Base-by-base conservation (phyloP, 1,140 invertebrate genomes). In the Drosophila nigromelanica region DNA sequence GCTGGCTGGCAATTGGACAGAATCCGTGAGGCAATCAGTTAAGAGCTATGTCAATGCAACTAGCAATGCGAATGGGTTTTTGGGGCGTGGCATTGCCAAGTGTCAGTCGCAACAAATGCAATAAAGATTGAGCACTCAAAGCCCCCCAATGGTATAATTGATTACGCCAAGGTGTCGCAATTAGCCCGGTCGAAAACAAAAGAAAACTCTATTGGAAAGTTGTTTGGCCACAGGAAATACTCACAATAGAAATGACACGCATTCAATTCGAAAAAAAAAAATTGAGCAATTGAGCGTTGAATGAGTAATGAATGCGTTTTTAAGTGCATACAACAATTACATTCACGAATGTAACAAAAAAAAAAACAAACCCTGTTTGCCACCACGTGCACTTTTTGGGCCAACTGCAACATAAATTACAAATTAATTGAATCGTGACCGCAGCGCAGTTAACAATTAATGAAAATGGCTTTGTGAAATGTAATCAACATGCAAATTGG, bases 401-500 rank as follows among this genome's bases (percentile, higher is more conserved):
- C 40, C 52, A 60, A 40, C 43, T 62, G 58, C 58, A 73, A 62
- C 42, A 80, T 69, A 80, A 86, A 80, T 86, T 66, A 80, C 66
- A 78, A 74, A 54, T 71, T 86, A 85, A 80, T 86, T 86, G 69
- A 73, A 52, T 72, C 70, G 76, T 86, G 81, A 86, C 59, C 67
- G 62, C 37, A 27, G 11, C 8, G 27, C 47, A 27, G 39, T 55
- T 30, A 37, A 54, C 35, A 42, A 30, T 42, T 24, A 30, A 51
- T 24, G 27, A 39, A 14, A 76, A 61, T 59, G 30, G 33, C 40
- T 42, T 45, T 60, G 50, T 51, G 50, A 52, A 56, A 61, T 74
- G 74, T 76, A 89, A 89, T 82, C 75, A 87, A 60, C 50, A 87
- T 87, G 82, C 74, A 89, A 87, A 89, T 82, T 86, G 70, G 52